Evolutionary conservation across 2,888 invertebrate species (phyloP), one percentile per base, ranked within the genome.

Genomic region (Drosophila colorata): DNA sequence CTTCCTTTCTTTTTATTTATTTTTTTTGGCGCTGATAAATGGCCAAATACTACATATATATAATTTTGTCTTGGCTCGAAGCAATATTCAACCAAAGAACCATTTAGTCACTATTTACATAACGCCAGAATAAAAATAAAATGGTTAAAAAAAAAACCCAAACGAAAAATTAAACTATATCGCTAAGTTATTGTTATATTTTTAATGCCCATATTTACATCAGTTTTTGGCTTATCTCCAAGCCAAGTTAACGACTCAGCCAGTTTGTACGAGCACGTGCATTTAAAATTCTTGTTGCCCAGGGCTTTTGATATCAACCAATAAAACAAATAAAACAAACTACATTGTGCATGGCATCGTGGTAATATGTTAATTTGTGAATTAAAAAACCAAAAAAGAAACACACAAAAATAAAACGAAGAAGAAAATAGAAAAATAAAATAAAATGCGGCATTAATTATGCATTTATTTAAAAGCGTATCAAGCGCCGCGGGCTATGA

Each of bases 391-490:
- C 37, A 49, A 52, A 44, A 65, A 41, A 25, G 11, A 41, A 16
- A 33, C 41, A 28, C 14, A 41, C 20, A 33, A 52, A 11, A 23
- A 16, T 2, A 7, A 20, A 8, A 6, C 25, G 16, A 38, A 28
- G 28, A 8, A n/a, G 38, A 40, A 28, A 28, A 33, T 33, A 33
- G 33, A 16, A 25, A 25, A 53, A 35, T 18, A 48, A 48, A 46
- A 57, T 28, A 60, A 74, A 74, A 68, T 58, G 69, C 64, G 53
- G 59, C 78, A 86, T 87, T 84, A 78, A 81, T 84, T 87, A 87
- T 85, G 80, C 78, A 84, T 81, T 82, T 80, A 65, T 67, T 86
- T 80, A 41, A 55, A 79, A 77, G 63, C 75, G 56, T 69, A 75
- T 80, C 73, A 64, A 76, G 41, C 47, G 78, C 80, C 55, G 60